Conservation (phyloP, 2,888 invertebrate species). For the Amblyteles armatorius region DNA sequence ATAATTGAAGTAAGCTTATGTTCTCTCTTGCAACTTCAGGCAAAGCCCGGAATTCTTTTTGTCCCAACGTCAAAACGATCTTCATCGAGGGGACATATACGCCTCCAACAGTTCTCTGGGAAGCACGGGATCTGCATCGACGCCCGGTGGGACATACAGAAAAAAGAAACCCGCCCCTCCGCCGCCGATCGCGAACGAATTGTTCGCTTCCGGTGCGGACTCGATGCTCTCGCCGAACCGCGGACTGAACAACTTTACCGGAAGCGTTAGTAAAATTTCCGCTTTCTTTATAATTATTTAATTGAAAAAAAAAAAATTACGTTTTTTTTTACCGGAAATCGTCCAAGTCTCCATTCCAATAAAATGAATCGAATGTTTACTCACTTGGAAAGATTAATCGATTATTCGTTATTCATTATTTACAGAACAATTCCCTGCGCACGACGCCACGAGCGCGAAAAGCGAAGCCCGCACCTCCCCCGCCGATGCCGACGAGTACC, state of each 20-base stretch:
- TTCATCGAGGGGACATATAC: slow-evolving; percentile 77
- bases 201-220: slow-evolving; percentile 67
- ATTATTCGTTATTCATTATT: slow-evolving; percentile 1
- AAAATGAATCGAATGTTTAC: no score
- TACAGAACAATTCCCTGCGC: slow-evolving; percentile 78
- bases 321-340: no score
- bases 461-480: slow-evolving; percentile 89
- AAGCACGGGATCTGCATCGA: slow-evolving; percentile 83
- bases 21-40: slow-evolving; percentile 66
- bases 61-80: slow-evolving; percentile 77
- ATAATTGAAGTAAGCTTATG: not conserved
- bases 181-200: slow-evolving; percentile 82
- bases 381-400: not conserved
- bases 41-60: slow-evolving; percentile 81
- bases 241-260: slow-evolving; percentile 44
- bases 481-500: slow-evolving; percentile 83
- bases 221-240: slow-evolving; percentile 66
- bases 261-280: slow-evolving; percentile 43
- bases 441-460: slow-evolving; percentile 87
- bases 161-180: slow-evolving; percentile 90
- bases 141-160: slow-evolving; percentile 85
- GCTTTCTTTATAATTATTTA: not conserved
- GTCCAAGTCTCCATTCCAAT: not conserved
- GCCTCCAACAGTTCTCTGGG: slow-evolving; percentile 84
- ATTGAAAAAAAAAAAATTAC: no score